Evolutionary conservation across 2,888 invertebrate genomes (phyloP), one percentile per base, ranked within the genome.

Genomic region (Anagyrus pseudococci): DNA sequence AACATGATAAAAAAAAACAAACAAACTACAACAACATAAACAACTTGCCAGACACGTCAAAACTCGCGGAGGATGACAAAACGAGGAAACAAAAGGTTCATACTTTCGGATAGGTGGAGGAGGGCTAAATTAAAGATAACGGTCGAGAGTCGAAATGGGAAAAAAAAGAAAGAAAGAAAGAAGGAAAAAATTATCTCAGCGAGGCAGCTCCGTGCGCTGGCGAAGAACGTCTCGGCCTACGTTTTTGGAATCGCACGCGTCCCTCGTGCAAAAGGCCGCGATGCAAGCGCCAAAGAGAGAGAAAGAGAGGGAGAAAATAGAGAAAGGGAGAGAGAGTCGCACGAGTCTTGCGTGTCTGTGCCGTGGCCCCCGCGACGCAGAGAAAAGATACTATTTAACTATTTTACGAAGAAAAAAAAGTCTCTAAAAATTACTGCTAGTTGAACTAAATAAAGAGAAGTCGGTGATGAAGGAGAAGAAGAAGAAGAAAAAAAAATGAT

Each of bases 191-290:
- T 43, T 43, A n/a, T 43, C 43, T 65, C 54, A 54, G 49, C 49
- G 54, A 53, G 44, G 62, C 25, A 56, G 61, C 62, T 62, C 59
- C 59, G 66, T 56, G 26, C 47, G 66, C 55, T 67, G 60, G 69
- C 66, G 71, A 68, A 64, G 67, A 69, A 66, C 68, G 67, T 69
- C 67, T 69, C 66, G 72, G 70, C 69, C 72, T 75, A 71, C 62
- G 67, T 69, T 71, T 67, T 69, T 59, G 61, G 62, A 67, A 69
- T 67, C 64, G 64, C 64, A 64, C 63, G 50, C 66, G 63, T 63
- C 50, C 59, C 52, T 43, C 66, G 63, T 64, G 47, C 66, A 54
- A 63, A 50, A 61, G 63, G 58, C 48, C 43, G 29, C 17, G 40
- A 19, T 29, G 17, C 22, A 53, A 50, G 23, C 20, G 47, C 23